A percentile compares a stretch with the other conserved stretches of the same genome.
phyloP scores from a whole-genome alignment of 2,113 vertebrate species.

The Bos javanicus region DNA sequence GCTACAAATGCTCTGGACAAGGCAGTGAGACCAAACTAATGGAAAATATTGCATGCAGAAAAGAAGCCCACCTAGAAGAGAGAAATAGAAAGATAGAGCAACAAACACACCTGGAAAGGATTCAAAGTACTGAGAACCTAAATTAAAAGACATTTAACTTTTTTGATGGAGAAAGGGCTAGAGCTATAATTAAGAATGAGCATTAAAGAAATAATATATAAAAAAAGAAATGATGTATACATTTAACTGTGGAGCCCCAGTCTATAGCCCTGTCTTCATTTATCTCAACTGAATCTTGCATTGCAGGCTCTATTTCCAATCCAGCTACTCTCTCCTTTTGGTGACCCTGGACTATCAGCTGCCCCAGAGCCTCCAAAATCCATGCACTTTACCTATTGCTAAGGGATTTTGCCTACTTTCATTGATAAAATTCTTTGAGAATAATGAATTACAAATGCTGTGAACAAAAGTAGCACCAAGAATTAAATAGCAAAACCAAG shows the following conservation, averaged over 20 bases:
- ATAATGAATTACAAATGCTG: neutral
- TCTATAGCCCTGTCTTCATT: neutral
- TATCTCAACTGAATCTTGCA: neutral
- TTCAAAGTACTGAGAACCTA: neutral
- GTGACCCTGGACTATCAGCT: neutral
- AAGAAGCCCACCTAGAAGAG: neutral
- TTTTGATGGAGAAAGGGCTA: neutral
- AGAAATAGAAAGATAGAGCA: neutral
- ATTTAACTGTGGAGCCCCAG: neutral
- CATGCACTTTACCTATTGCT: neutral
- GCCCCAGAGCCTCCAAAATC: neutral
- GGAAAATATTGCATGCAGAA: neutral
- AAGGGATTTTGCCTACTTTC: neutral
- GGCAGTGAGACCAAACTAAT: neutral
- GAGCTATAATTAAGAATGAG: neutral
- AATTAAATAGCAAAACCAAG: neutral
- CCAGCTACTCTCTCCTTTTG: neutral
- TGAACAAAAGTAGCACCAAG: neutral
- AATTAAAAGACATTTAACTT: slow-evolving; percentile 7
- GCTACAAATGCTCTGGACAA: neutral
- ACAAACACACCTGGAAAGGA: neutral
- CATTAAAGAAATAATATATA: neutral
- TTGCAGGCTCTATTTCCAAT: neutral
- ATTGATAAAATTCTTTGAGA: neutral
- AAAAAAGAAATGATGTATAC: neutral